Evolutionary conservation across 92 coral and sea anemone genomes (phyloP).

Genomic region (Siderastrea siderea): DNA sequence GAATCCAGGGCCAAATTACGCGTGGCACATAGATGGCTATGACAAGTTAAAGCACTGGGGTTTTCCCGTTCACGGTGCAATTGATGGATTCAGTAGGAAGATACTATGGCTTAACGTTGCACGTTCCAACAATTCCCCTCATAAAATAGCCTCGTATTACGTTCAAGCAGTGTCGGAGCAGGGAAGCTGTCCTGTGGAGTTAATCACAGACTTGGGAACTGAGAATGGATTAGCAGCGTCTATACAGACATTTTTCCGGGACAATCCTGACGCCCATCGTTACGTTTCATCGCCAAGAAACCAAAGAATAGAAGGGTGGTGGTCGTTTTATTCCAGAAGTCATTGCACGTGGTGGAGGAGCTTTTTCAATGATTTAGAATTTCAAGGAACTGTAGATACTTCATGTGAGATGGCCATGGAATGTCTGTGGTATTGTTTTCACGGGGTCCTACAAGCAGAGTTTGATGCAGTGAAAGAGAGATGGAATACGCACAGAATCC

Average conservation of each 20-base stretch:
- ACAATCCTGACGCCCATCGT: constrained; percentile 58
- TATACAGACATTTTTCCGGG: constrained; percentile 60
- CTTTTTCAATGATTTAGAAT: not conserved
- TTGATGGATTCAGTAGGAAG: constrained; percentile 55
- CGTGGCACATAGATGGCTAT: constrained; percentile 67
- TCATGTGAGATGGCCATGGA: too few species aligned
- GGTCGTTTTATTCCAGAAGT: not conserved
- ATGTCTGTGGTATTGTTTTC: too few species aligned
- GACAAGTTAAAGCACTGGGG: constrained; percentile 67
- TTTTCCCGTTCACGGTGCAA: constrained; percentile 67
- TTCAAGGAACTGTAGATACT: not conserved
- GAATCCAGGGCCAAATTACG: constrained; percentile 61
- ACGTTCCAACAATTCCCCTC: constrained; percentile 52
- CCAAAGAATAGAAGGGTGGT: constrained; percentile 48
- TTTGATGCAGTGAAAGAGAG: too few species aligned
- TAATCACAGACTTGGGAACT: constrained; percentile 50
- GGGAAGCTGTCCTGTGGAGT: constrained; percentile 53
- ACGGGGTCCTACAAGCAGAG: too few species aligned
- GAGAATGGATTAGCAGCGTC: constrained; percentile 69
- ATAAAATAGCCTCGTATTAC: constrained; percentile 44
- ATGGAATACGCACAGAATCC: not conserved
- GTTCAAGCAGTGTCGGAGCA: constrained; percentile 17
- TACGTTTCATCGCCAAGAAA: constrained; percentile 69
- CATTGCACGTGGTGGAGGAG: constrained; percentile 1
- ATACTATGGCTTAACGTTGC: constrained; percentile 52